Evolutionary conservation across 2,113 vertebrate species (phyloP).

Genomic region (Phainopepla nitens): DNA sequence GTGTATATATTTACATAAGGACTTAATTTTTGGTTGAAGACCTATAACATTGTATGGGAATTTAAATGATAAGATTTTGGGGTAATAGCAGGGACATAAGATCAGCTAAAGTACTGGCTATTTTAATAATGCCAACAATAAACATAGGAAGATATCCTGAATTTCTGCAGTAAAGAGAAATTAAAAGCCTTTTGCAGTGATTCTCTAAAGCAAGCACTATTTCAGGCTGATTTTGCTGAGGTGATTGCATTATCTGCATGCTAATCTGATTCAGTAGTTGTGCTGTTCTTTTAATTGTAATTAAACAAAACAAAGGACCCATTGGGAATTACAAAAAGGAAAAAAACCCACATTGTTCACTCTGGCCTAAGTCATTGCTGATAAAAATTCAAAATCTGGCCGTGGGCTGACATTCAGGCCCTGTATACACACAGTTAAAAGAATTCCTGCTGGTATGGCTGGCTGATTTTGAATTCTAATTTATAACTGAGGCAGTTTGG

Average conservation of each 20-base stretch:
- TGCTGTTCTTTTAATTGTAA: background rate
- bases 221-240: conserved; percentile 3
- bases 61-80: background rate
- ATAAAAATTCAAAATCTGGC: background rate
- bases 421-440: background rate
- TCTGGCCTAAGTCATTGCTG: background rate
- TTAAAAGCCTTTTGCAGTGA: background rate
- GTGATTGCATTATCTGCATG: background rate
- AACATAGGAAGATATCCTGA: background rate
- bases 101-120: background rate
- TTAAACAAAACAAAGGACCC: conserved; percentile 15
- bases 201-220: background rate
- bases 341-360: background rate
- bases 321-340: background rate
- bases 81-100: background rate
- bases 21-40: background rate
- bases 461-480: conserved; percentile 28
- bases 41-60: background rate
- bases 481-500: background rate
- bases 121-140: background rate
- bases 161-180: background rate
- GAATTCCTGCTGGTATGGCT: background rate
- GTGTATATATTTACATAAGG: background rate
- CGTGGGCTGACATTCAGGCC: background rate
- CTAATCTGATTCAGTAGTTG: background rate